These are phyloP conservation scores for Latheticus oryzae DNA, from an alignment of 2,888 invertebrate species.

Conservation along the genomic window DNA sequence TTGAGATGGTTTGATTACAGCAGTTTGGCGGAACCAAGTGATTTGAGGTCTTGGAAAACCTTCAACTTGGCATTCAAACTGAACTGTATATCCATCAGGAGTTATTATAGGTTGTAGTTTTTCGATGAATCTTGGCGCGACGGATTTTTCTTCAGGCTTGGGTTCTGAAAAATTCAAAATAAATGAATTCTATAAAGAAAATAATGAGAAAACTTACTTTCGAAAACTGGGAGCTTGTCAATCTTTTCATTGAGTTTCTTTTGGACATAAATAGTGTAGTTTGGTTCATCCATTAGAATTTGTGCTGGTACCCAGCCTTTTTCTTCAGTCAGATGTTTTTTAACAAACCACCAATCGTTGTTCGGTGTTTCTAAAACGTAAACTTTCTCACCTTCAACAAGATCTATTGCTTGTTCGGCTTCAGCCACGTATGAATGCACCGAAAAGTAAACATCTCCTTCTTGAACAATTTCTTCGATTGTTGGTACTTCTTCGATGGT, in stretches of 20 bases:
- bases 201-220: conserved; percentile 74
- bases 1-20: conserved; percentile 89
- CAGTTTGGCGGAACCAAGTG: conserved; percentile 96
- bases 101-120: conserved; percentile 87
- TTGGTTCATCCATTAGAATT: conserved; percentile 84
- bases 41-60: conserved; percentile 95
- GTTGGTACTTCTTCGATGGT: conserved; percentile 56
- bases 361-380: conserved; percentile 85
- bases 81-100: conserved; percentile 92
- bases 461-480: conserved; percentile 67
- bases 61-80: conserved; percentile 97
- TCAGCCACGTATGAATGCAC: conserved; percentile 89
- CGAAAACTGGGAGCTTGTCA: conserved; percentile 90
- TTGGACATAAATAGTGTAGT: conserved; percentile 85
- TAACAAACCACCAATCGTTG: conserved; percentile 93
- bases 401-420: conserved; percentile 86
- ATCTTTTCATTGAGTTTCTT: conserved; percentile 92
- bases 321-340: conserved; percentile 89
- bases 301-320: conserved; percentile 95
- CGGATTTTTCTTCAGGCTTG: conserved; percentile 78
- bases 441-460: conserved; percentile 84
- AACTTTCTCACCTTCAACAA: conserved; percentile 91
- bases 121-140: conserved; percentile 86
- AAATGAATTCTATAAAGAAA: neutral
- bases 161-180: conserved; percentile 71